Base-by-base conservation (phyloP, 2,888 invertebrate species). In the Dynastes hyllus region DNA sequence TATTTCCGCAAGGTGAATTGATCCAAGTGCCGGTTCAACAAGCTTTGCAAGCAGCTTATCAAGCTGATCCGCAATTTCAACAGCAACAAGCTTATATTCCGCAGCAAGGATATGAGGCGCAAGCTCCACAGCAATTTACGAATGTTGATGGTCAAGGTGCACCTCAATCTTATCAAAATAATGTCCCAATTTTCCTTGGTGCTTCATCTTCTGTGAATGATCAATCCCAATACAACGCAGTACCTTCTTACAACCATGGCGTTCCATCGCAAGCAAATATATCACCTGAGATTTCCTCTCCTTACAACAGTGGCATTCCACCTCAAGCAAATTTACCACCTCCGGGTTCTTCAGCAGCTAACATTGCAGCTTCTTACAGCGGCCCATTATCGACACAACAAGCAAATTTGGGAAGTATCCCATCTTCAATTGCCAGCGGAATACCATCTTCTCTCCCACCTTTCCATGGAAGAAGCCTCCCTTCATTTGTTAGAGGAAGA, bases 11-110 rank as follows among this genome's bases (percentile, higher is more conserved):
- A 75, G n/a, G 61, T 45, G 73, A 61, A 45, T 61, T 75, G 16
- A 75, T 75, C 45, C 73, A 75, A 29, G 58, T 75, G 8, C 73
- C 73, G 5, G 40, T 75, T 40, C 73, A 61, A 50, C 73, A 75
- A 61, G 61, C 61, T 6, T 16, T 63, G 13, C 73, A 75, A 61
- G 50, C 22, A 27, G 27, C 45, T 13, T 75, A 75, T 40, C 73
- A 63, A 61, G 45, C 58, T 4, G 40, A 75, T 3, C 27, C n/a
- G 11, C 45, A 75, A n/a, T 2, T 27, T 4, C 73, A 61, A 61
- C 61, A 61, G 22, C 73, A 73, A 40, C 22, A 40, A 9, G 1
- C 5, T 4, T 40, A 37, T 45, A n/a, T 55, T 1, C 27, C 37
- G 13, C 73, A 75, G 22, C 61, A 75, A 40, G 61, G n/a, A 55